Conservation (phyloP, 2,888 invertebrate genomes). For the Ophioninae sp. region DNA sequence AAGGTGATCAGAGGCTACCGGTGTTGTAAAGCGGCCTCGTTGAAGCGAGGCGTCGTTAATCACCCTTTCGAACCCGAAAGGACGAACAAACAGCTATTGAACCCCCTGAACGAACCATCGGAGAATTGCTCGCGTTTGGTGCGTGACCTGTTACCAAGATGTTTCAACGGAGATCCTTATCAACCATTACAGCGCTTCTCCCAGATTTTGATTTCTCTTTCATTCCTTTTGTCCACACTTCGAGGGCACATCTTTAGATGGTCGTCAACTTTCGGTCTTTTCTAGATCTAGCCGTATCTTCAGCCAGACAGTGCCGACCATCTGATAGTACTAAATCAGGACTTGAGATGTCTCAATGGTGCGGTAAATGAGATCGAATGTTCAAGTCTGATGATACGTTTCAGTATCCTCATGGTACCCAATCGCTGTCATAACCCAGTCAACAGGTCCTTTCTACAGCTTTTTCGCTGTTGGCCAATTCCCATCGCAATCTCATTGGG, state of each 20-base stretch:
- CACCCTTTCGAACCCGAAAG: constrained; percentile 57
- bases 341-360: not conserved
- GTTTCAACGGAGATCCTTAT: constrained; percentile 44
- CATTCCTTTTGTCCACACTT: not conserved
- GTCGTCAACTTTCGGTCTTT: not conserved
- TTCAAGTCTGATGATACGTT: not conserved
- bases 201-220: constrained; percentile 19
- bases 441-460: constrained; percentile 1
- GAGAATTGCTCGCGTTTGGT: not conserved
- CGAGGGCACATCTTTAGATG: not conserved
- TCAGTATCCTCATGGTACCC: not conserved
- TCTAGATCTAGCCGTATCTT: not conserved
- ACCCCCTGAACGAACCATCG: constrained; percentile 51
- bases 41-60: constrained; percentile 58
- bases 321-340: not conserved
- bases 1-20: constrained; percentile 33
- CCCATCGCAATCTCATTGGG: constrained; percentile 29
- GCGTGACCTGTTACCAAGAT: constrained; percentile 35
- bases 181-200: constrained; percentile 34
- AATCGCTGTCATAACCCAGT: not conserved
- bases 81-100: constrained; percentile 60
- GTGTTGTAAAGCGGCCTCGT: constrained; percentile 30
- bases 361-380: not conserved
- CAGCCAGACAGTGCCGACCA: not conserved
- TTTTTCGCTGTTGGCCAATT: constrained; percentile 67